A percentile compares a stretch with the other conserved stretches of the same genome.
These are phyloP conservation scores for Invenusta paracnida DNA, from an alignment of 2,888 invertebrate species.

Conservation along the genomic window DNA sequence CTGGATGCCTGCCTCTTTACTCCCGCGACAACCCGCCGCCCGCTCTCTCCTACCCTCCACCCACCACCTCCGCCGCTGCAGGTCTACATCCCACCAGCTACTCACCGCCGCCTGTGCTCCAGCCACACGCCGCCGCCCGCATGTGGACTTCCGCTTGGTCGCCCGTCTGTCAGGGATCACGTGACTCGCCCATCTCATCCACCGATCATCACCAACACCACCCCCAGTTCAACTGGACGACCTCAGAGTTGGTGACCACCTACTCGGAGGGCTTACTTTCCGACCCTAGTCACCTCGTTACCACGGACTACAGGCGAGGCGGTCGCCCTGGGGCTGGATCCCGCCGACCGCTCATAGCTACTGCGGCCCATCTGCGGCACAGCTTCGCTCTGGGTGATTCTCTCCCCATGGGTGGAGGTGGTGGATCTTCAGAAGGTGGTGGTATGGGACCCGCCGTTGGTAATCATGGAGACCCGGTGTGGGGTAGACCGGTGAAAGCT, in stretches of 20 bases:
- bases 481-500: too few species aligned
- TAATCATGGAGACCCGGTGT: background rate
- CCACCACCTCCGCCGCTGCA: background rate
- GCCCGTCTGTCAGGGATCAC: background rate
- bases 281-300: background rate
- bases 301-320: background rate
- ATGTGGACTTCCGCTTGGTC: background rate
- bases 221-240: background rate
- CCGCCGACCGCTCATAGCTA: background rate
- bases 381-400: background rate
- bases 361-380: background rate
- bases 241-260: background rate
- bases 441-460: background rate
- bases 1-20: conserved; percentile 5
- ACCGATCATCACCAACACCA: background rate
- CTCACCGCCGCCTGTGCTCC: background rate
- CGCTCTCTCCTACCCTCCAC: background rate
- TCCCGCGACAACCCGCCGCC: background rate
- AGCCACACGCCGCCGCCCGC: background rate
- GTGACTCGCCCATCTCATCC: background rate
- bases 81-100: background rate
- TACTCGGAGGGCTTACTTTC: conserved; percentile 7
- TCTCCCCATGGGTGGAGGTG: background rate
- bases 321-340: background rate
- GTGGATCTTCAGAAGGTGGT: background rate